These are phyloP conservation scores for Oligia fasciuncula DNA, from an alignment of 2,888 invertebrate species.

Conservation along the genomic window DNA sequence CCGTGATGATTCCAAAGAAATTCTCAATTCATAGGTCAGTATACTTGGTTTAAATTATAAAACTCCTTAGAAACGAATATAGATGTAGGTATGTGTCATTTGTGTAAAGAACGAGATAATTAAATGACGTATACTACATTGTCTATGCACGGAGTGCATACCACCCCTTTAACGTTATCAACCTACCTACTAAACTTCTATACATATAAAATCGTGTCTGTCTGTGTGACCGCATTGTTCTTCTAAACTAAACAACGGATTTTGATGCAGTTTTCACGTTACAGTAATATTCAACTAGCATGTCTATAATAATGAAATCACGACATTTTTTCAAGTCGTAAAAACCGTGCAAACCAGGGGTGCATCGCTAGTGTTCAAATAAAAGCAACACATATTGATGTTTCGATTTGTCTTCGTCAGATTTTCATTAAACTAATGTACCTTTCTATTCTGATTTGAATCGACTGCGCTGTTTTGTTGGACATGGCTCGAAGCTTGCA, in stretches of 20 bases:
- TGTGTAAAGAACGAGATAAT: background rate
- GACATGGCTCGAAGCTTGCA: background rate
- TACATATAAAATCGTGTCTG: background rate
- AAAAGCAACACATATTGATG: background rate
- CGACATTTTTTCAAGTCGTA: background rate
- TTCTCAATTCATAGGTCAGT: conserved; percentile 52
- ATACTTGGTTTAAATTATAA: conserved; percentile 1
- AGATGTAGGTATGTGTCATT: too few relatives aligned
- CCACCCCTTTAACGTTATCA: background rate
- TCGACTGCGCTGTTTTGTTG: background rate
- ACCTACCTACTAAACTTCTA: background rate
- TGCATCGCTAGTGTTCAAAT: background rate
- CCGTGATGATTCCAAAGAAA: conserved; percentile 52
- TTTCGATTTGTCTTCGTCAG: conserved; percentile 26
- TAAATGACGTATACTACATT: background rate
- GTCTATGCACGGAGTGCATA: background rate
- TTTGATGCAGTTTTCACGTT: background rate
- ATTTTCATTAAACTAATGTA: conserved; percentile 20
- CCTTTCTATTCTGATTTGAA: conserved; percentile 4
- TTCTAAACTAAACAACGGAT: background rate
- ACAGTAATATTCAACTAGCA: background rate
- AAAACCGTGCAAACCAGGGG: background rate
- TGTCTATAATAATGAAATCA: background rate
- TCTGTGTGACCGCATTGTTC: background rate
- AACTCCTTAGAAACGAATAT: background rate